These are phyloP conservation scores for Arctopsyche grandis DNA, from an alignment of 1,140 invertebrate species.

Conservation along the genomic window DNA sequence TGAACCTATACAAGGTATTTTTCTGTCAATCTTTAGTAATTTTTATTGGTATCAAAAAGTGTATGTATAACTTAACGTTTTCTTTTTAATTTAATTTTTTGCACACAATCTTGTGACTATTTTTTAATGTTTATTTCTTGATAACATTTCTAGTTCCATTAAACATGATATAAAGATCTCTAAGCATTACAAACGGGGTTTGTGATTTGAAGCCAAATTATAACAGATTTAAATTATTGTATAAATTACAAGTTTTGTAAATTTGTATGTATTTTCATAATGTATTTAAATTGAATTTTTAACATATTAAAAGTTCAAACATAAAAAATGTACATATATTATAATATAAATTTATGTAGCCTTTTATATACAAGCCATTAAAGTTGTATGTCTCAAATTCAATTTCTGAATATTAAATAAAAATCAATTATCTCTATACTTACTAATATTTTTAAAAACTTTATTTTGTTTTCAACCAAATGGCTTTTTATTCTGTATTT, in stretches of 20 bases:
- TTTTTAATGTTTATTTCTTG: too few relatives aligned
- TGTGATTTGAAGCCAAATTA: conserved; percentile 26
- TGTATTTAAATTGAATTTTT: not conserved
- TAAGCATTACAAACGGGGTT: conserved; percentile 3
- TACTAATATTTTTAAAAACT: too few relatives aligned
- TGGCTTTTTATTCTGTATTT: not conserved
- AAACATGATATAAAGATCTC: not conserved
- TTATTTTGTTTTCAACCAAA: too few relatives aligned
- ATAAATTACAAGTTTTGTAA: not conserved
- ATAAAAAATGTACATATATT: not conserved
- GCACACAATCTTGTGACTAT: too few relatives aligned
- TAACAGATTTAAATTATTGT: not conserved
- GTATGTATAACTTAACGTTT: not conserved
- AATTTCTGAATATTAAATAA: too few relatives aligned
- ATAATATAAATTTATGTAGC: not conserved
- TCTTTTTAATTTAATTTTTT: not conserved
- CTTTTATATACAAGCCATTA: not conserved
- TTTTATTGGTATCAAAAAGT: not conserved
- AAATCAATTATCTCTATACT: too few relatives aligned
- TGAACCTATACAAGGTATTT: not conserved
- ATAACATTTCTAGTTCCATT: not conserved
- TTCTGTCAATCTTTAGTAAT: not conserved
- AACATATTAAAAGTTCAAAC: not conserved
- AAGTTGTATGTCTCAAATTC: too few relatives aligned
- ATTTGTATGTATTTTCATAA: not conserved